phyloP scores from a whole-genome alignment of 1,140 invertebrate species.

The Micrasema longulum region DNA sequence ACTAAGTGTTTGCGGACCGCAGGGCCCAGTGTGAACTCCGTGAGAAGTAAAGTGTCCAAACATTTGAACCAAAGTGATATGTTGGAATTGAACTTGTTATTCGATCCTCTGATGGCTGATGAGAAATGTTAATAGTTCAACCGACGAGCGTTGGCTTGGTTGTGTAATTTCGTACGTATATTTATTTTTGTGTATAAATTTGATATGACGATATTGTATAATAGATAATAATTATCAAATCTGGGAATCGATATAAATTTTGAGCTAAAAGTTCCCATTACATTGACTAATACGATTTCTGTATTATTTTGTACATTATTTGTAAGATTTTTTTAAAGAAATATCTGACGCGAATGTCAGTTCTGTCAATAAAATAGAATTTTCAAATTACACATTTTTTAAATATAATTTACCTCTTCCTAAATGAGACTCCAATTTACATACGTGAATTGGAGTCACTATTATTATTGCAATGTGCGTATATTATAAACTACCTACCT shows the following conservation, averaged over 20 bases:
- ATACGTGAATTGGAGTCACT: too few relatives aligned
- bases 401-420: too few relatives aligned
- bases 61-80: constrained; percentile 56
- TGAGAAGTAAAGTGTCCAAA: constrained; percentile 57
- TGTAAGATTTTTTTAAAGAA: constrained; percentile 66
- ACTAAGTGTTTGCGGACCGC: constrained; percentile 52
- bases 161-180: constrained; percentile 60
- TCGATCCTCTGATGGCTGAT: constrained; percentile 64
- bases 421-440: too few relatives aligned
- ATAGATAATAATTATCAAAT: constrained; percentile 39
- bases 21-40: constrained; percentile 43
- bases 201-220: constrained; percentile 37
- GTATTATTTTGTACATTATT: constrained; percentile 70
- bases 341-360: constrained; percentile 57
- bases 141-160: constrained; percentile 42
- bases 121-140: constrained; percentile 62
- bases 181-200: constrained; percentile 66
- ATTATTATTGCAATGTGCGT: too few relatives aligned
- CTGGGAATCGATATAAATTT: constrained; percentile 27
- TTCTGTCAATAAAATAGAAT: constrained; percentile 59
- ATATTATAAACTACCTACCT: too few relatives aligned
- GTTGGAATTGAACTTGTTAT: constrained; percentile 63
- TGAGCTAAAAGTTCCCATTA: constrained; percentile 33
- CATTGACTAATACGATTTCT: constrained; percentile 47
- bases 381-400: constrained; percentile 38